phyloP scores from a whole-genome alignment of 2,888 invertebrate genomes.

The Hypomecis atomaria region DNA sequence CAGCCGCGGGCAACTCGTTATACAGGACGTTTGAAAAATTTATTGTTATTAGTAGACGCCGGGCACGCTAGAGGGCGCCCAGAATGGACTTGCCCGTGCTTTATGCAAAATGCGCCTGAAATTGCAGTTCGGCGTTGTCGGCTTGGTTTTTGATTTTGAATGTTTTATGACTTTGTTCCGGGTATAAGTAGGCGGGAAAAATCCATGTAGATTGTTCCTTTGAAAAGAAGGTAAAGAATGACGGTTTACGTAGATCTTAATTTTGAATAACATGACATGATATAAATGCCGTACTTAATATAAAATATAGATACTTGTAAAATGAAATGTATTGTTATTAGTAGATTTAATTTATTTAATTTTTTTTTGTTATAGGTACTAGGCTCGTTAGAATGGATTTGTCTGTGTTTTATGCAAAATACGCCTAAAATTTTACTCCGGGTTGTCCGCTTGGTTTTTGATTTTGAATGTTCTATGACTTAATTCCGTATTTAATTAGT shows the following conservation, averaged over 20 bases:
- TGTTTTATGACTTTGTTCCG: slow-evolving; percentile 13
- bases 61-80: slow-evolving; percentile 3
- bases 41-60: slow-evolving; percentile 45
- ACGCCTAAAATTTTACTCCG: slow-evolving; percentile 37
- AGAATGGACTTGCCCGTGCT: slow-evolving; percentile 31
- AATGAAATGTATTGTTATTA: too few species aligned
- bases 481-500: background rate
- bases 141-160: slow-evolving; percentile 38
- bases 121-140: slow-evolving; percentile 33
- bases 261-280: too few species aligned
- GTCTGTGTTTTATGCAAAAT: slow-evolving; percentile 41
- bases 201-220: background rate
- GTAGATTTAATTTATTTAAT: slow-evolving; percentile 12
- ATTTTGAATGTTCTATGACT: slow-evolving; percentile 31
- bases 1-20: slow-evolving; percentile 53
- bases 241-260: too few species aligned
- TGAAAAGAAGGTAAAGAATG: too few species aligned
- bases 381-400: slow-evolving; percentile 11
- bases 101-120: slow-evolving; percentile 41
- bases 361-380: slow-evolving; percentile 44
- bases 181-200: background rate
- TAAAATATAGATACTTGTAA: too few species aligned
- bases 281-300: too few species aligned
- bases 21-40: slow-evolving; percentile 54
- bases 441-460: slow-evolving; percentile 32